phyloP scores from a whole-genome alignment of 2,888 invertebrate genomes.

The Pogonocherus hispidulus region DNA sequence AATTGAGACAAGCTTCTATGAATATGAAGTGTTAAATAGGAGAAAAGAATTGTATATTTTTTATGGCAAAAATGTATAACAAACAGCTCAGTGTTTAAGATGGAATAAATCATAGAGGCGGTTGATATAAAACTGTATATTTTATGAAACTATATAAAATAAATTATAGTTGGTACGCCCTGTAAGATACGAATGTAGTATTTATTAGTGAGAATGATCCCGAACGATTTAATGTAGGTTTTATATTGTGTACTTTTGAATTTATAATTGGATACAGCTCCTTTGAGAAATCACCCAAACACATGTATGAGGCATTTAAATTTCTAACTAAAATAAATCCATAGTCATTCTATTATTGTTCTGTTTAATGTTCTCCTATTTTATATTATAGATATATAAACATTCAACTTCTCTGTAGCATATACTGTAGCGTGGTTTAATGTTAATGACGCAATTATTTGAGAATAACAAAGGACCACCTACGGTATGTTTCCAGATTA shows the following conservation, averaged over 20 bases:
- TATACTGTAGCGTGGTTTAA: slow-evolving; percentile 35
- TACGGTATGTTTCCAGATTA: slow-evolving; percentile 4
- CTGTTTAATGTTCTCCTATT: slow-evolving; percentile 53
- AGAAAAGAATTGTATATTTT: no score
- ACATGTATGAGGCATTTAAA: slow-evolving; percentile 44
- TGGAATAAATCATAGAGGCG: no score
- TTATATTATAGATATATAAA: slow-evolving; percentile 51
- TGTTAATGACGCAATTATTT: slow-evolving; percentile 25
- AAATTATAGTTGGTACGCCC: neutral
- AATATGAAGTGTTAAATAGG: no score
- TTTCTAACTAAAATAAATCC: slow-evolving; percentile 48
- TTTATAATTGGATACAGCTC: slow-evolving; percentile 49
- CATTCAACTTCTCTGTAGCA: slow-evolving; percentile 41
- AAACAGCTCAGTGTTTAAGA: no score
- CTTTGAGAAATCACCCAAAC: slow-evolving; percentile 47
- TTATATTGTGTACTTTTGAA: slow-evolving; percentile 48
- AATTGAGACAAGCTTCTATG: no score
- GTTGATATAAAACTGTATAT: no score
- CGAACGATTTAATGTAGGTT: slow-evolving; percentile 45
- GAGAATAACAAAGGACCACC: slow-evolving; percentile 26
- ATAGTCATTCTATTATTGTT: slow-evolving; percentile 46
- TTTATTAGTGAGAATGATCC: slow-evolving; percentile 44
- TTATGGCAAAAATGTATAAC: no score
- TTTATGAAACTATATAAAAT: no score
- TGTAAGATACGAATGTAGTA: slow-evolving; percentile 37